Evolutionary conservation across 2,113 vertebrate species (phyloP).

Genomic region (Hyperoodon ampullatus): DNA sequence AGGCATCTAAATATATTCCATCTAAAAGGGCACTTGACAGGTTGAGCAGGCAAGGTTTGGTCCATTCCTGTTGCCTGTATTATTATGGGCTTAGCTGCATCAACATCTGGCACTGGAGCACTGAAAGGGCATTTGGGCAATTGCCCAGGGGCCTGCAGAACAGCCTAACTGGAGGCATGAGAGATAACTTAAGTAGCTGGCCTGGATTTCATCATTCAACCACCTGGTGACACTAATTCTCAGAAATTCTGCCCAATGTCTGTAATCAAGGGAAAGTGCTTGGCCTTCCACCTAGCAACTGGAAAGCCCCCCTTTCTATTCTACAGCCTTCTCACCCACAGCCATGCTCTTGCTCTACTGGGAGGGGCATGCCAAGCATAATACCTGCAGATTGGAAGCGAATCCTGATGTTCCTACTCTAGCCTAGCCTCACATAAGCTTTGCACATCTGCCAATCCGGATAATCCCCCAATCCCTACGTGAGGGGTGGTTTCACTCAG

Average conservation of each 20-base stretch:
- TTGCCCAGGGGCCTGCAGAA: background rate
- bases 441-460: background rate
- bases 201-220: background rate
- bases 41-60: background rate
- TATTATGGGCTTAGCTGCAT: background rate
- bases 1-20: background rate
- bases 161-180: background rate
- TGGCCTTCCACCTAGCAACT: background rate
- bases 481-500: background rate
- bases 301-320: background rate
- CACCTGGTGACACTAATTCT: background rate
- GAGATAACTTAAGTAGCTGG: background rate
- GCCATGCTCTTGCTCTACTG: background rate
- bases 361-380: background rate
- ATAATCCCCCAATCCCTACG: background rate
- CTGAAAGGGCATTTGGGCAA: background rate
- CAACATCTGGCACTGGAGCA: background rate
- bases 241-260: background rate
- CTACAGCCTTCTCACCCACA: background rate
- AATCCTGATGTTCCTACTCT: background rate
- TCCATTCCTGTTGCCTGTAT: background rate
- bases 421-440: background rate
- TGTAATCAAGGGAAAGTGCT: background rate
- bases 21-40: background rate
- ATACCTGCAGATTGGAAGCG: background rate